phyloP scores from a whole-genome alignment of 2,888 invertebrate species.

The Drosophila neonasuta region DNA sequence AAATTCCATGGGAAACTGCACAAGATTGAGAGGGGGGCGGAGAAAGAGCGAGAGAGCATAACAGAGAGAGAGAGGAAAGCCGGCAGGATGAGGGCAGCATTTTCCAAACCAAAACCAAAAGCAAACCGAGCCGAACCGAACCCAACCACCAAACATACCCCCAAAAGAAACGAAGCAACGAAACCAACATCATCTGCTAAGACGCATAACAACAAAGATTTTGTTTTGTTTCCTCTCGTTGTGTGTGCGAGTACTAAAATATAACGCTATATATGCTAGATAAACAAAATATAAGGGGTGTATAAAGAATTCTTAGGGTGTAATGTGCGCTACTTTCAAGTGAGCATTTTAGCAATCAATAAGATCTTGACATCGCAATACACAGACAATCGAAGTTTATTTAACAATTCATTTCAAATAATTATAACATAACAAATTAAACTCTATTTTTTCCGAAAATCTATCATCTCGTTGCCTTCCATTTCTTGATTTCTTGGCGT shows the following conservation, averaged over 20 bases:
- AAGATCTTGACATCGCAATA: slow-evolving; percentile 33
- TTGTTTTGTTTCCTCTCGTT: slow-evolving; percentile 58
- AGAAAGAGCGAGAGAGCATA: slow-evolving; percentile 18
- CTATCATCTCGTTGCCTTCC: slow-evolving; percentile 80
- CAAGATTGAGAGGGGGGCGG: slow-evolving; percentile 20
- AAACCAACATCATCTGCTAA: slow-evolving; percentile 46
- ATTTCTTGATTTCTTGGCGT: slow-evolving; percentile 77
- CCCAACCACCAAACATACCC: slow-evolving; percentile 40
- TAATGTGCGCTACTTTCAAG: slow-evolving; percentile 33
- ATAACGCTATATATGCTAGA: slow-evolving; percentile 57
- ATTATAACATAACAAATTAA: neutral
- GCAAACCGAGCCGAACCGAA: slow-evolving; percentile 20
- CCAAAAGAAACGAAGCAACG: slow-evolving; percentile 14
- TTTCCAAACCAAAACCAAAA: slow-evolving; percentile 31
- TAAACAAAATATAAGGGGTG: slow-evolving; percentile 72
- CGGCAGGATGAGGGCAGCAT: slow-evolving; percentile 38
- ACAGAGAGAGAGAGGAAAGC: slow-evolving; percentile 21
- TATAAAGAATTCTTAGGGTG: slow-evolving; percentile 51
- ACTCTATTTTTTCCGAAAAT: slow-evolving; percentile 56
- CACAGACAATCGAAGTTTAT: neutral
- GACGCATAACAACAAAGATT: slow-evolving; percentile 68
- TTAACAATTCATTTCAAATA: slow-evolving; percentile 1
- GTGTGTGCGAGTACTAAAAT: slow-evolving; percentile 39
- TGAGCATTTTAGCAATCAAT: slow-evolving; percentile 29
- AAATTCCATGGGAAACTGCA: slow-evolving; percentile 70